Evolutionary conservation across 2,888 invertebrate genomes (phyloP).

Genomic region (Lasius platythorax): DNA sequence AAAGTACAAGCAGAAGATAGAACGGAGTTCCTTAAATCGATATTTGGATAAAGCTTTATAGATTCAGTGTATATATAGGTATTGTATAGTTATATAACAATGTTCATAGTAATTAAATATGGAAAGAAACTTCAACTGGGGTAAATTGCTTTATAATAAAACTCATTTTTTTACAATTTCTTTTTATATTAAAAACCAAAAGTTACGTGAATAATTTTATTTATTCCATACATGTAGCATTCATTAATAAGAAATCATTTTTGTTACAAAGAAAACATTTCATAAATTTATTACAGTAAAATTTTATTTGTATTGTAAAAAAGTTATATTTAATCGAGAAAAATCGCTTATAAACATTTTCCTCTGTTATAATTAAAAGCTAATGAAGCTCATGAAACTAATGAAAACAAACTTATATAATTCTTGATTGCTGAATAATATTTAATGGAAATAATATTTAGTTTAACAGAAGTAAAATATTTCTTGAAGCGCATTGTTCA

Average conservation of each 20-base stretch:
- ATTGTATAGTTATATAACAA: constrained; percentile 1
- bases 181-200: background rate
- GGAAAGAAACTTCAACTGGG: background rate
- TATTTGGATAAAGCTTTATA: constrained; percentile 75
- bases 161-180: background rate
- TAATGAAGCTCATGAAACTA: too few relatives aligned
- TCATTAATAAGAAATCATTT: background rate
- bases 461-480: background rate
- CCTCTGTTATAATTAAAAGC: background rate
- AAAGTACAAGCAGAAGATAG: constrained; percentile 73
- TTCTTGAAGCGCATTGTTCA: background rate
- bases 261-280: background rate
- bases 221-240: background rate
- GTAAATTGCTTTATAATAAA: constrained; percentile 10
- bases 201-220: background rate
- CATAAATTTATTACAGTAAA: too few relatives aligned
- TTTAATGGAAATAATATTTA: background rate
- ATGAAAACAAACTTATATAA: background rate
- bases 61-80: background rate
- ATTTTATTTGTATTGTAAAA: background rate
- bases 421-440: background rate
- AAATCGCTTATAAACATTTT: background rate
- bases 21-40: constrained; percentile 79
- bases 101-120: background rate
- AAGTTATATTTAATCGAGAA: background rate